Base-by-base conservation (phyloP, 2,113 vertebrate genomes). In the Vidua macroura region DNA sequence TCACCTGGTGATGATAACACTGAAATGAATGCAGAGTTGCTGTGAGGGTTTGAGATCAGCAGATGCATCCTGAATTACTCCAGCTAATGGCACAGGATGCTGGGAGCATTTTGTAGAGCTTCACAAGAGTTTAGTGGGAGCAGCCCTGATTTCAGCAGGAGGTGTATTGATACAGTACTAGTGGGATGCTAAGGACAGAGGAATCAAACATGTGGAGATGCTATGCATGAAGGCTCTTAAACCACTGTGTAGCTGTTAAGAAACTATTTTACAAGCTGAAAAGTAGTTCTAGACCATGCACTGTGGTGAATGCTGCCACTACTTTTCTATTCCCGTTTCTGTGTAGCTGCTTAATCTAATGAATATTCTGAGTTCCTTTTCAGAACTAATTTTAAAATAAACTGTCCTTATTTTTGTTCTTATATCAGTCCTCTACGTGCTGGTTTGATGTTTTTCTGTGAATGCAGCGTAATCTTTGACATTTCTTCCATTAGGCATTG, bases 351-450 rank as follows among this genome's bases (percentile, higher is more conserved):
- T n/a, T 73, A 41, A 75, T 75, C 13, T 27, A 67, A 63, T 59
- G 17, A 55, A 27, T 62, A 39, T 22, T 55, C 48, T 8, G 28
- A 78, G 39, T 39, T 39, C 21, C 15, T 78, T 74, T 78, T 55
- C 74, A 68, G 82, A 90, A 44, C 52, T 31, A 22, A 79, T 41
- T 74, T 44, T 25, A 44, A 74, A 87, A 82, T 8, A 88, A 48
- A 8, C 15, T 10, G 18, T 72, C 1, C 11, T 81, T 56, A 6
- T 49, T 63, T 63, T 82, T 69, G 43, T 86, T 63, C 22, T 18
- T 48, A 0, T 30, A 17, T 64, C 28, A 27, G 62, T 66, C 28
- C 23, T 69, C 31, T 68, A 3, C 0, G 0, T 73, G 70, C 58
- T 48, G 35, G 46, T 70, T 80, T 62, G 41, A 48, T 7, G 1